phyloP scores from a whole-genome alignment of 2,797 vertebrate species.

The Danio choprae region DNA sequence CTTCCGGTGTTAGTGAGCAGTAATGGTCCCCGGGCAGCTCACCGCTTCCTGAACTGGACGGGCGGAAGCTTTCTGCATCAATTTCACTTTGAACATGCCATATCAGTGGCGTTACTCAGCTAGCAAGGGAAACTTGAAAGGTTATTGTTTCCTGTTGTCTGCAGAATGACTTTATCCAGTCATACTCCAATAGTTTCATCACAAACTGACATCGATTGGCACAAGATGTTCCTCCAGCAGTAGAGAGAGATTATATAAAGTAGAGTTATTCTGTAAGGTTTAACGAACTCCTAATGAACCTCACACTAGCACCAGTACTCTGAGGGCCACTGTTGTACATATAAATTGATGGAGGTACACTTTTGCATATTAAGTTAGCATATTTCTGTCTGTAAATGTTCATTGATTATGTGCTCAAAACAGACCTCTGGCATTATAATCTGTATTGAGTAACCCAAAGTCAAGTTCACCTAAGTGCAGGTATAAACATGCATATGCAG shows the following conservation, averaged over 20 bases:
- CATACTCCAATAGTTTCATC: conserved; percentile 67
- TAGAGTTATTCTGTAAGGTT: conserved; percentile 19
- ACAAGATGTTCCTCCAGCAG: conserved; percentile 60
- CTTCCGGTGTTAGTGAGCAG: conserved; percentile 77
- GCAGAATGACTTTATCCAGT: conserved; percentile 70
- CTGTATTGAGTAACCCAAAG: neutral
- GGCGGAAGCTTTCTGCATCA: conserved; percentile 80
- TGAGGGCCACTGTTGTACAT: neutral
- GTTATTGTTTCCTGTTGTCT: conserved; percentile 82
- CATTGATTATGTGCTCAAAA: neutral
- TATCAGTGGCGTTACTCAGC: conserved; percentile 74
- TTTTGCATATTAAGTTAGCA: neutral
- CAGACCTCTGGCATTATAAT: neutral
- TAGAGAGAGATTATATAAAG: conserved; percentile 17
- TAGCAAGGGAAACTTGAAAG: conserved; percentile 73
- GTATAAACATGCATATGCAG: neutral
- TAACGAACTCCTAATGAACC: conserved; percentile 18
- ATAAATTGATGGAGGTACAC: neutral
- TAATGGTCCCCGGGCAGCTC: conserved; percentile 80
- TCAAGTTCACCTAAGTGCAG: neutral
- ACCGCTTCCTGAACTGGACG: conserved; percentile 78
- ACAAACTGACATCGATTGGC: conserved; percentile 67
- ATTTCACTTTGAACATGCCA: conserved; percentile 81
- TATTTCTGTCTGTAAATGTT: neutral
- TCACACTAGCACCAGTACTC: neutral